These are phyloP conservation scores for Ormyrus labotus DNA, from an alignment of 2,888 invertebrate species.

Conservation along the genomic window DNA sequence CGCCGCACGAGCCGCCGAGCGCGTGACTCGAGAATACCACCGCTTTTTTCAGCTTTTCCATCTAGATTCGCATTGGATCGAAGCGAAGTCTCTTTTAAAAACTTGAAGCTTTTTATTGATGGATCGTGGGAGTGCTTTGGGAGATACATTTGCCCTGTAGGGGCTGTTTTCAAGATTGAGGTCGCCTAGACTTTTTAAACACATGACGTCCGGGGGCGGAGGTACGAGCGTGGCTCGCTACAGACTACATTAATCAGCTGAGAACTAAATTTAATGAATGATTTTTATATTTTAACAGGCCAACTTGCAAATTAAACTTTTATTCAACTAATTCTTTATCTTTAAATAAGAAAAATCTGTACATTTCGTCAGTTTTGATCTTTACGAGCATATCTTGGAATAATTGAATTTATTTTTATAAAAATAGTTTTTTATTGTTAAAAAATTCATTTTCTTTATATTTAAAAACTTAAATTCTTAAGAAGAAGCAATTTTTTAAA, in stretches of 20 bases:
- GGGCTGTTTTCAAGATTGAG: constrained; percentile 3
- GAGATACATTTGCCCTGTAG: no score
- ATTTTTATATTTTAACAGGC: no score
- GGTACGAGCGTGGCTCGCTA: constrained; percentile 15
- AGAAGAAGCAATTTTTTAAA: no score
- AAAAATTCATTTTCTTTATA: not conserved
- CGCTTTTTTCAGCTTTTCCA: no score
- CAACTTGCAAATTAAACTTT: no score
- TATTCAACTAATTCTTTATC: no score
- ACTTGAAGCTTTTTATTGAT: not conserved
- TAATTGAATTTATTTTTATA: no score
- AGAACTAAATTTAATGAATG: not conserved
- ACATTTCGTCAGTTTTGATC: no score
- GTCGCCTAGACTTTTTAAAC: constrained; percentile 41
- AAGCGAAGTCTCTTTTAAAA: not conserved
- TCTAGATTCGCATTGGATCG: not conserved
- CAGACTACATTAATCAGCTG: constrained; percentile 26
- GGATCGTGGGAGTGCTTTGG: no score
- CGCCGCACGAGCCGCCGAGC: constrained; percentile 37
- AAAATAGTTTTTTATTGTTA: no score
- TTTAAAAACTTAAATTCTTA: not conserved
- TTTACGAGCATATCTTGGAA: no score
- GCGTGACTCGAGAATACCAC: constrained; percentile 35
- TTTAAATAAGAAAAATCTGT: no score
- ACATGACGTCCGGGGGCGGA: constrained; percentile 57